Conservation (phyloP, 2,113 vertebrate species). For the Ceyx melanurus region DNA sequence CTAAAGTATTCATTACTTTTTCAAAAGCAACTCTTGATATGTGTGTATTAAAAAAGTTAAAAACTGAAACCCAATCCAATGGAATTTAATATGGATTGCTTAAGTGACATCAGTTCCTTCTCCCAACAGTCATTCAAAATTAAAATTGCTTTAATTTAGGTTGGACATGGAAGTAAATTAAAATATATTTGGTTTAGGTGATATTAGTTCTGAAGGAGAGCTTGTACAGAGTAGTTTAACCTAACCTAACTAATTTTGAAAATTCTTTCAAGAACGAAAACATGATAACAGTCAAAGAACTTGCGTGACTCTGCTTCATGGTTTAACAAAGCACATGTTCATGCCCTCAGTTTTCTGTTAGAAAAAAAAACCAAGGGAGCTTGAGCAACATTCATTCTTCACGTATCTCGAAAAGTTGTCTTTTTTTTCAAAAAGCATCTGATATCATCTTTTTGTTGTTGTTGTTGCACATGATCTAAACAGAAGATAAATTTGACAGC, state of each 20-base stretch:
- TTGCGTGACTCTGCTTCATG: background rate
- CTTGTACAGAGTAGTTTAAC: background rate
- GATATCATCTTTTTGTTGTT: background rate
- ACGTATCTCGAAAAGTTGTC: background rate
- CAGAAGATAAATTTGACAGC: conserved; percentile 68
- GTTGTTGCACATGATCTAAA: conserved; percentile 61
- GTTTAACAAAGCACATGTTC: background rate
- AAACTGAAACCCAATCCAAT: background rate
- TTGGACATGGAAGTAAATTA: background rate
- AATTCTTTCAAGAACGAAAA: background rate
- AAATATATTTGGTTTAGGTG: background rate
- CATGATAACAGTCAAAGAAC: background rate
- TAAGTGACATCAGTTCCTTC: background rate
- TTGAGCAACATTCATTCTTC: background rate
- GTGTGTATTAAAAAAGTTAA: background rate
- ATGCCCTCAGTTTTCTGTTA: background rate
- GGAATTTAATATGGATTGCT: background rate
- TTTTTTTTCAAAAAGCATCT: conserved; percentile 34
- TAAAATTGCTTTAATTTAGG: background rate
- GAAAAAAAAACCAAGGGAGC: background rate
- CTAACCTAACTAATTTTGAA: background rate
- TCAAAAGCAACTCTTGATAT: background rate
- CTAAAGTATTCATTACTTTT: background rate
- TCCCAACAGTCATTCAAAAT: background rate
- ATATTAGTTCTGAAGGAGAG: background rate